phyloP scores from a whole-genome alignment of 2,113 vertebrate species.

The Calidris pygmaea region DNA sequence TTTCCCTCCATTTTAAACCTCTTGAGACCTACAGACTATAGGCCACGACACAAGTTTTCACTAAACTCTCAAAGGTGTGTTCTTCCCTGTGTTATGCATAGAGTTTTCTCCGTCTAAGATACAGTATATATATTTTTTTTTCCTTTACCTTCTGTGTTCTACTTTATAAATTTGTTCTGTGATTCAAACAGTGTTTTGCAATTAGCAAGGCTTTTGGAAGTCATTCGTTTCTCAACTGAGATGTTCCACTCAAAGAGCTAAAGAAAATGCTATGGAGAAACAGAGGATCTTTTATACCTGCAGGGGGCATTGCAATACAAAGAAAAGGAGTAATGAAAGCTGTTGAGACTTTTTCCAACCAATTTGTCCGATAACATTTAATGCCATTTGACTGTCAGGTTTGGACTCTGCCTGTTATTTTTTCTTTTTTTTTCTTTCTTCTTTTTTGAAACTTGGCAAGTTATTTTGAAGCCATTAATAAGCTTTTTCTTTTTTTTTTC shows the following conservation, averaged over 20 bases:
- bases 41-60: background rate
- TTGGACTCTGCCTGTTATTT: background rate
- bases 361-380: background rate
- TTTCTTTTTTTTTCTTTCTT: background rate
- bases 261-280: background rate
- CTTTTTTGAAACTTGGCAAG: background rate
- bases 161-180: background rate
- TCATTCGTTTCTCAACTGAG: background rate
- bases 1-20: background rate
- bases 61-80: background rate
- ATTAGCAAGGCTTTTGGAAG: background rate
- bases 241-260: background rate
- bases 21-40: background rate
- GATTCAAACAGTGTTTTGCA: background rate
- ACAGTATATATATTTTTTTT: background rate
- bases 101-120: background rate
- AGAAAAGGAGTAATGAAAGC: background rate
- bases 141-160: background rate
- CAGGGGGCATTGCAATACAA: slow-evolving; percentile 69
- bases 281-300: slow-evolving; percentile 2
- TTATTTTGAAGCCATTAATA: background rate
- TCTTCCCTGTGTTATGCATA: background rate
- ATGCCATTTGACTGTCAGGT: background rate
- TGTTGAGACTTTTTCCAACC: background rate
- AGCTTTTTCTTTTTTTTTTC: background rate